Evolutionary conservation across 2,797 vertebrate genomes (phyloP), one percentile per base, ranked within the genome.

Genomic region (Momotus momota): DNA sequence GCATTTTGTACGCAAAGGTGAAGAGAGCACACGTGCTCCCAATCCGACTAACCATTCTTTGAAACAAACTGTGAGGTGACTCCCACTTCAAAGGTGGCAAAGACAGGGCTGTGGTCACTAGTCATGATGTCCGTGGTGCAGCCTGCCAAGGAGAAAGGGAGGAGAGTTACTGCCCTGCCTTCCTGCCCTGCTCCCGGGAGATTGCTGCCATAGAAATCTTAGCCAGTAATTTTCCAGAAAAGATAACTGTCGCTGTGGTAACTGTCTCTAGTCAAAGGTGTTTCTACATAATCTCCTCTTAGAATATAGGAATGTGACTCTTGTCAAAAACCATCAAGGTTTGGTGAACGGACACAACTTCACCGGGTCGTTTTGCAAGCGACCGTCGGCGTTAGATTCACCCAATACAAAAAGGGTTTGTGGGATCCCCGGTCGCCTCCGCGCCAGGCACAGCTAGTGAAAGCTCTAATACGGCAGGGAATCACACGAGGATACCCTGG

Each of bases 61-160:
- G 99, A 99, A 95, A 99, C 99, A 84, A 99, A 99, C 97, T 99
- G 99, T 17, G 99, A 99, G 33, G 99, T 99, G 60, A 99, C 99
- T 51, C 99, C 99, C 21, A 99, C 99, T 97, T 99, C 99, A 96
- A 99, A 99, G 3, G 99, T 99, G 74, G 99, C 99, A 86, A 99
- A 99, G 38, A 99, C 99, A 1, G 99, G 99, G 19, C 99, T 99
- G 97, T 99, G 99, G 97, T 99, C 99, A 45, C 99, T 99, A 4
- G 99, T 99, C 98, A 98, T 99, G 97, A 99, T 99, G 96, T 99
- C 99, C 20, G 98, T 99, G 81, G 99, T 99, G 96, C 99, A 99
- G 27, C 99, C 99, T 99, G 97, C 41, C 93, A 95, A 69, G 7
- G 10, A 96, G 48, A 96, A 67, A 88, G 33, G 43, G 79, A 94